phyloP scores from a whole-genome alignment of 2,797 vertebrate genomes.

The Ctenosaura bakeri region DNA sequence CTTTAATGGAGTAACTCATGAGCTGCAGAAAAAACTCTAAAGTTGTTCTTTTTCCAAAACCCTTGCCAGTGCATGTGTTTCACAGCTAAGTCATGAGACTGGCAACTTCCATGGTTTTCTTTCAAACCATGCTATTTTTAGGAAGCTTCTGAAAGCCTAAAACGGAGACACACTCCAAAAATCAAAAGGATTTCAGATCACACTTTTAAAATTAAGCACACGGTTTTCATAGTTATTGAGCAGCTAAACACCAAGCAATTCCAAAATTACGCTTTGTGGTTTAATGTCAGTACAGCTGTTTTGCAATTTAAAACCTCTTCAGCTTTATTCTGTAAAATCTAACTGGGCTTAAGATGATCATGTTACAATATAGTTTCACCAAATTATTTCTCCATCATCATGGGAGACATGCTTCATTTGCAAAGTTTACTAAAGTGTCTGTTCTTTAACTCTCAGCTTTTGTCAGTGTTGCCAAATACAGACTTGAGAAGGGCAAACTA shows the following conservation, averaged over 20 bases:
- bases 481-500: too few species aligned
- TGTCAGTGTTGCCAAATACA: background rate
- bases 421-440: background rate
- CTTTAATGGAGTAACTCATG: background rate
- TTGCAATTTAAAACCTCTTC: background rate
- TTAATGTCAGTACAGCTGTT: background rate
- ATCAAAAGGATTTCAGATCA: background rate
- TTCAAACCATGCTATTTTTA: conserved; percentile 28
- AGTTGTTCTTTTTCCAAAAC: background rate
- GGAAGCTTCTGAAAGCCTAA: background rate
- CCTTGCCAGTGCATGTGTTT: background rate
- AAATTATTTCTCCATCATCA: background rate
- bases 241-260: background rate
- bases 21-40: background rate
- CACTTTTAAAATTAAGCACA: background rate
- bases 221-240: background rate
- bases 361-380: background rate
- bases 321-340: background rate
- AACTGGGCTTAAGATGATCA: background rate
- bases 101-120: conserved; percentile 6
- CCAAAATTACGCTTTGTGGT: background rate
- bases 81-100: conserved; percentile 1
- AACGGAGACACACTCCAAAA: conserved; percentile 6
- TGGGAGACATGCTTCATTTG: background rate
- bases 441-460: background rate